A percentile compares a stretch with the other conserved stretches of the same genome.
Conservation (phyloP, 2,797 vertebrate genomes). For the Trachurus trachurus region DNA sequence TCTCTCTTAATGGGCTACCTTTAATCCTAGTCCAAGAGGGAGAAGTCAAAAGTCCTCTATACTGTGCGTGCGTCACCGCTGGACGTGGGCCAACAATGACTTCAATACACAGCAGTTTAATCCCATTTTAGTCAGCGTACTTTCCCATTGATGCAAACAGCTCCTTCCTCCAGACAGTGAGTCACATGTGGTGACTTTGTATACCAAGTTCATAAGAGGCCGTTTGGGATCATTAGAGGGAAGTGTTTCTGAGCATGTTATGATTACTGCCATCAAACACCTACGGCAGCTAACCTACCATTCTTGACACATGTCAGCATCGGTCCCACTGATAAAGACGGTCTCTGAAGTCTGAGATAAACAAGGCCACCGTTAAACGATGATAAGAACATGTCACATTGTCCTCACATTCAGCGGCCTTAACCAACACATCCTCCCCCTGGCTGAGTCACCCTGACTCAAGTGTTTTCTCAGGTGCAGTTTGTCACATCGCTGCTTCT, state of each 20-base stretch:
- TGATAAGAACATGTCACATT: not conserved
- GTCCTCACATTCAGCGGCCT: conserved; percentile 6
- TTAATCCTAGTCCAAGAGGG: conserved; percentile 60
- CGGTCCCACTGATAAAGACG: conserved; percentile 3
- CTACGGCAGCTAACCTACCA: conserved; percentile 11
- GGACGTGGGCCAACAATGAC: conserved; percentile 41
- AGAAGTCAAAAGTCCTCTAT: conserved; percentile 35
- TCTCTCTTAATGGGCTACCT: conserved; percentile 39
- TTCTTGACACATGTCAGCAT: not conserved
- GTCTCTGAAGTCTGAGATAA: conserved; percentile 30
- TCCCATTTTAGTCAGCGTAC: conserved; percentile 46
- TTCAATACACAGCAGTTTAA: conserved; percentile 41
- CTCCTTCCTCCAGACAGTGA: conserved; percentile 37
- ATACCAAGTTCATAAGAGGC: conserved; percentile 16
- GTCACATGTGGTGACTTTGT: conserved; percentile 39
- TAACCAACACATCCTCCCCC: conserved; percentile 23
- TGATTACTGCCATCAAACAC: conserved; percentile 29
- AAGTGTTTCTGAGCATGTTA: not conserved
- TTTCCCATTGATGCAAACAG: conserved; percentile 33
- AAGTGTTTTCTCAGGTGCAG: conserved; percentile 30
- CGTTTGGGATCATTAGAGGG: conserved; percentile 12
- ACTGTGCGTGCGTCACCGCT: conserved; percentile 35
- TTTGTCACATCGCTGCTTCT: conserved; percentile 34
- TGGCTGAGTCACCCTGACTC: conserved; percentile 48
- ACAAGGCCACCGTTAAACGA: not conserved